A percentile compares a stretch with the other conserved stretches of the same genome.
These are phyloP conservation scores for Hippoglossus hippoglossus DNA, from an alignment of 2,797 vertebrate species.

Conservation along the genomic window DNA sequence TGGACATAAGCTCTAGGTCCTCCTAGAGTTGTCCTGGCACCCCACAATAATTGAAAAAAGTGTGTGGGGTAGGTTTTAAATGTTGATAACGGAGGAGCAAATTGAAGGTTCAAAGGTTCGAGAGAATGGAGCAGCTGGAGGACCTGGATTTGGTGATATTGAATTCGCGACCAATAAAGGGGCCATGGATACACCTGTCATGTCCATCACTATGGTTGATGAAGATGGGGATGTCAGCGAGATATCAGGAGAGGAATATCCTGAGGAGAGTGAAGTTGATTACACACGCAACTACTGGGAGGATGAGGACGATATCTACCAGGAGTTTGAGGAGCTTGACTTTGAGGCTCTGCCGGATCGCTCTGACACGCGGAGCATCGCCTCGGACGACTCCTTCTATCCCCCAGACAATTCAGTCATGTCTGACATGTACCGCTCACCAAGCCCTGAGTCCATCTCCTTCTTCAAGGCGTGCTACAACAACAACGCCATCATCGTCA, in stretches of 20 bases:
- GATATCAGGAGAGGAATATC: conserved; percentile 8
- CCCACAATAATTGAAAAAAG: conserved; percentile 12
- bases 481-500: conserved; percentile 90
- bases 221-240: conserved; percentile 39
- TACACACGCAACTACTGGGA: conserved; percentile 76
- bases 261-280: conserved; percentile 48
- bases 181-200: conserved; percentile 29
- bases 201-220: conserved; percentile 55
- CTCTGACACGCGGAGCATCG: conserved; percentile 85
- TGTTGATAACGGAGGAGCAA: conserved; percentile 77
- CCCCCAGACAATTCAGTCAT: conserved; percentile 71
- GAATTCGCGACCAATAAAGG: conserved; percentile 6
- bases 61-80: conserved; percentile 69
- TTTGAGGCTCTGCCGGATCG: conserved; percentile 87
- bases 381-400: conserved; percentile 94
- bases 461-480: conserved; percentile 92
- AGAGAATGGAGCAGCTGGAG: conserved; percentile 70
- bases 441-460: conserved; percentile 82
- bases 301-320: conserved; percentile 84
- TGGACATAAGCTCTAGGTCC: conserved; percentile 37
- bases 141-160: conserved; percentile 6
- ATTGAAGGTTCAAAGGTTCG: conserved; percentile 67
- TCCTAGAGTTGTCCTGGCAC: conserved; percentile 13
- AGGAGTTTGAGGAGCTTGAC: conserved; percentile 87
- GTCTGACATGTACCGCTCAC: conserved; percentile 38